These are phyloP conservation scores for Falco berigora DNA, from an alignment of 2,797 vertebrate species.

Conservation along the genomic window DNA sequence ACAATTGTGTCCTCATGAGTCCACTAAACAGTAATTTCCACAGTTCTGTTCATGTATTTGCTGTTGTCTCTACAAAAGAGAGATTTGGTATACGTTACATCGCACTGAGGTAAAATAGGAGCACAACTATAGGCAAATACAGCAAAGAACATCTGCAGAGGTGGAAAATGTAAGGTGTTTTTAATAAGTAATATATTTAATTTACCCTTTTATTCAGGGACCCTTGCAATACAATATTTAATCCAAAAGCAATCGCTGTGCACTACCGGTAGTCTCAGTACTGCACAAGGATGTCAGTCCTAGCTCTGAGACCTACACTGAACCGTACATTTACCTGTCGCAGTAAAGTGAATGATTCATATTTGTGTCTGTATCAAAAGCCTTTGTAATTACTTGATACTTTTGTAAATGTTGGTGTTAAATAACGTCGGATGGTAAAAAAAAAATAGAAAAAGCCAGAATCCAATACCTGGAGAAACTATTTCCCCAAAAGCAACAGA, in stretches of 20 bases:
- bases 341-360: not conserved
- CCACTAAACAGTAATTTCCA: not conserved
- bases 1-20: not conserved
- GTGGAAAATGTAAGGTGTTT: not conserved
- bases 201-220: not conserved
- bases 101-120: not conserved
- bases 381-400: not conserved
- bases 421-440: not conserved
- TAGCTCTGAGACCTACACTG: not conserved
- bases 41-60: not conserved
- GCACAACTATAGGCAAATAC: not conserved
- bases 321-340: not conserved
- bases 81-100: not conserved
- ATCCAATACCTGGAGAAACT: constrained; percentile 14
- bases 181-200: not conserved
- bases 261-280: not conserved
- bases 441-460: not conserved
- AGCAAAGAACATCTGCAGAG: not conserved
- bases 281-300: not conserved
- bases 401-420: not conserved
- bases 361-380: not conserved
- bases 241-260: not conserved
- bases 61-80: not conserved
- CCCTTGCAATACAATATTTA: not conserved
- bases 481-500: constrained; percentile 60